A percentile compares a stretch with the other conserved stretches of the same genome.
Conservation (phyloP, 2,888 invertebrate genomes). For the Drosophila flavopinicola region DNA sequence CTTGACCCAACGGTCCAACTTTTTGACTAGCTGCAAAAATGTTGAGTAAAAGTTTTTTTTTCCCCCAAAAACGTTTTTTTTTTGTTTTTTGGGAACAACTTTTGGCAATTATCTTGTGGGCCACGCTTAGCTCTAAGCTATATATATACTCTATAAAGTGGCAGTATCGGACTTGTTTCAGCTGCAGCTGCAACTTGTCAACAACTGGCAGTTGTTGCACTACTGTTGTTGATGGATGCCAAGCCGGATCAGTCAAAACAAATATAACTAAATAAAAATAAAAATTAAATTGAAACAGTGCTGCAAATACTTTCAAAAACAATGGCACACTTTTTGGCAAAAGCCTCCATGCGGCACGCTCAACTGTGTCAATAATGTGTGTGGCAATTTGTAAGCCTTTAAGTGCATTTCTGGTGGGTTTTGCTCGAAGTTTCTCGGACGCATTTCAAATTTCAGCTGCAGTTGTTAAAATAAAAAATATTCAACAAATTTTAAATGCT, state of each 20-base stretch:
- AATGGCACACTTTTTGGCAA: conserved; percentile 19
- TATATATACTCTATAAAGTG: conserved; percentile 22
- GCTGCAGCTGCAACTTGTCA: conserved; percentile 51
- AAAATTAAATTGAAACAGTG: conserved; percentile 1
- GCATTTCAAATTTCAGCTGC: conserved; percentile 4
- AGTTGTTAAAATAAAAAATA: not conserved
- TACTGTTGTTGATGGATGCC: conserved; percentile 30
- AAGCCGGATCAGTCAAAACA: conserved; percentile 22
- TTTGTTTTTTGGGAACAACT: conserved; percentile 61
- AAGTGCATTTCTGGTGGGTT: conserved; percentile 52
- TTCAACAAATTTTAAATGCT: not conserved
- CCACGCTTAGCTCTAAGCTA: conserved; percentile 48
- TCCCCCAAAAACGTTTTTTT: conserved; percentile 52
- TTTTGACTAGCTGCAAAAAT: conserved; percentile 74
- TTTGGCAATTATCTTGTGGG: conserved; percentile 80
- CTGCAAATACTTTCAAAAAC: conserved; percentile 28
- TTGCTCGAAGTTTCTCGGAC: conserved; percentile 1
- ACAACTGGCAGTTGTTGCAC: conserved; percentile 43
- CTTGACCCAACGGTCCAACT: conserved; percentile 75
- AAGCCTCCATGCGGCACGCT: conserved; percentile 1
- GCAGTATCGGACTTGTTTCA: conserved; percentile 23
- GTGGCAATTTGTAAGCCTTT: conserved; percentile 55
- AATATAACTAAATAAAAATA: not conserved
- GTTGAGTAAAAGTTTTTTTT: conserved; percentile 64
- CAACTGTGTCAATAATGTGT: conserved; percentile 63